phyloP scores from a whole-genome alignment of 2,888 invertebrate genomes.

The Nephrotoma flavescens region DNA sequence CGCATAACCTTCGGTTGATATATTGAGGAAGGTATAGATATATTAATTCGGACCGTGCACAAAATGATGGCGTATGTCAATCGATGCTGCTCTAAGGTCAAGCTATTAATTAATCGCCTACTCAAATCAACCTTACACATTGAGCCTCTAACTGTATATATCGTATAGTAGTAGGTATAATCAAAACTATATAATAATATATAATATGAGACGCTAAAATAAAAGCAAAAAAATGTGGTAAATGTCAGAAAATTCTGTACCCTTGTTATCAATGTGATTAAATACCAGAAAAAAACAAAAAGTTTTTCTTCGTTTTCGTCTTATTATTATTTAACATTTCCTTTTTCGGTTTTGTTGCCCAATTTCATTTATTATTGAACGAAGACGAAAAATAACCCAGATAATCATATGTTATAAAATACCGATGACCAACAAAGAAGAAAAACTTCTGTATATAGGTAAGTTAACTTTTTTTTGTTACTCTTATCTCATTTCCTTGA shows the following conservation, averaged over 20 bases:
- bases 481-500: not conserved
- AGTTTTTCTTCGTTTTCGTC: not conserved
- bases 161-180: not conserved
- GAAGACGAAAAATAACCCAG: not conserved
- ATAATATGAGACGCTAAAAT: not conserved
- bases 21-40: not conserved
- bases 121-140: not conserved
- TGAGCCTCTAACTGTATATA: not conserved
- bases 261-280: not conserved
- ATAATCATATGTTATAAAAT: not conserved
- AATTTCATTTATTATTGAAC: not conserved
- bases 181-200: not conserved
- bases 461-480: not conserved
- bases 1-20: not conserved
- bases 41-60: not conserved
- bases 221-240: not conserved
- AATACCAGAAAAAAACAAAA: not conserved
- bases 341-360: not conserved
- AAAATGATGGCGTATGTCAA: not conserved
- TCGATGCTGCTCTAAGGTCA: not conserved
- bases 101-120: not conserved
- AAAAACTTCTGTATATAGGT: not conserved
- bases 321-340: not conserved
- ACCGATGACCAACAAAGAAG: not conserved
- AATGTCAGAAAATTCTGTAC: not conserved